Evolutionary conservation across 2,797 vertebrate species (phyloP).

Genomic region (Sarcophilus harrisii): DNA sequence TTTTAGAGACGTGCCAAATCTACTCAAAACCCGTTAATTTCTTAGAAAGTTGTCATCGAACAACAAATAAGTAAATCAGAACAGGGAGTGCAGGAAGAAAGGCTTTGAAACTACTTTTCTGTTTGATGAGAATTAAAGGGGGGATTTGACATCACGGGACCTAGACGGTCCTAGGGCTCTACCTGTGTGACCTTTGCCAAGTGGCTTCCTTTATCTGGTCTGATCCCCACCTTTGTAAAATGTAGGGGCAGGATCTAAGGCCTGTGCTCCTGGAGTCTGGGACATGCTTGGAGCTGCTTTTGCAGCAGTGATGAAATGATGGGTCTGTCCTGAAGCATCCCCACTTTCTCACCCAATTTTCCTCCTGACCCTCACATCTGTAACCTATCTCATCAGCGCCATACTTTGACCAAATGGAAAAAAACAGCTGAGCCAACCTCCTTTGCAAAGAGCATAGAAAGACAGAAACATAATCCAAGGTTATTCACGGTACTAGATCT

Average conservation of each 20-base stretch:
- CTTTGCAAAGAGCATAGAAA: neutral
- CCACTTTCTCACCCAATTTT: conserved; percentile 49
- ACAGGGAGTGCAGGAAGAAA: neutral
- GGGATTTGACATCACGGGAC: neutral
- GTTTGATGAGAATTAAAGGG: neutral
- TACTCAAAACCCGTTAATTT: neutral
- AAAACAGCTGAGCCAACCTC: neutral
- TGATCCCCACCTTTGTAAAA: neutral
- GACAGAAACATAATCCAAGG: conserved; percentile 2
- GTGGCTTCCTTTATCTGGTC: neutral
- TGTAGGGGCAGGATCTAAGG: neutral
- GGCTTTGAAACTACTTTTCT: neutral
- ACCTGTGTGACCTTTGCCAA: neutral
- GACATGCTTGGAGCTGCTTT: neutral
- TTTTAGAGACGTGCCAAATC: neutral
- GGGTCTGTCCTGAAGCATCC: conserved; percentile 46
- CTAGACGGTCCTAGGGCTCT: neutral
- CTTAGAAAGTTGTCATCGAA: neutral
- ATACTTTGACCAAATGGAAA: conserved; percentile 65
- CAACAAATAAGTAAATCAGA: neutral
- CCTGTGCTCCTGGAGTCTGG: neutral
- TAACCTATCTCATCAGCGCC: conserved; percentile 56
- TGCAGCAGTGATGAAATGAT: neutral
- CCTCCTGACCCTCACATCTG: conserved; percentile 66
- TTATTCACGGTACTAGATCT: neutral